Evolutionary conservation across 2,888 invertebrate genomes (phyloP), one percentile per base, ranked within the genome.

Genomic region (Drosophila putrida): DNA sequence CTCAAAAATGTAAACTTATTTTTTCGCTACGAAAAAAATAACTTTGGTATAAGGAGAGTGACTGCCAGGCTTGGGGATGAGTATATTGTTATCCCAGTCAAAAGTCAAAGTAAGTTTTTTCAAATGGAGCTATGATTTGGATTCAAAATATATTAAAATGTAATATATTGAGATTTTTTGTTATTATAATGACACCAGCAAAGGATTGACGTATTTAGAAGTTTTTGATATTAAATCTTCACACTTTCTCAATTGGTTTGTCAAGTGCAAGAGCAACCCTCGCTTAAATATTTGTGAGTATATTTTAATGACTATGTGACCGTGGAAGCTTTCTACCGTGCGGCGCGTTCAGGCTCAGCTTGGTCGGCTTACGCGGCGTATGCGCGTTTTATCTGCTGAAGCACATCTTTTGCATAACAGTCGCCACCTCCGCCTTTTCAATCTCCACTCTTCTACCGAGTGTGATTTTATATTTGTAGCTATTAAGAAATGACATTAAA

Each of bases 401-500:
- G 57, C 75, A 49, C 67, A 87, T 84, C 84, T 82, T 80, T 66
- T 51, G 70, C 49, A 28, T 47, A 54, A 39, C 60, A 41, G 38
- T 55, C 50, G 43, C n/a, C 47, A 11, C 46, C 9, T 33, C 11
- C 33, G 13, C 33, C 2, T 20, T n/a, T 31, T 33, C 44, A 9
- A 8, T 2, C 20, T 15, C 33, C 46, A 35, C 39, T 10, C 25
- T 4, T 6, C 9, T 36, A 13, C 47, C 27, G 39, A 47, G 44
- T 55, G 60, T 71, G 86, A 83, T 81, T 86, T 81, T 74, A 81
- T 83, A 82, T 82, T 83, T 80, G 82, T 66, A 80, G 83, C 88
- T 88, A 86, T 88, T 86, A 86, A 88, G 85, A 88, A 86, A 86
- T 75, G 80, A 75, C 85, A 83, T 88, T 78, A 85, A 87, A 84